phyloP scores from a whole-genome alignment of 2,113 vertebrate species.

The Cathartes aura region DNA sequence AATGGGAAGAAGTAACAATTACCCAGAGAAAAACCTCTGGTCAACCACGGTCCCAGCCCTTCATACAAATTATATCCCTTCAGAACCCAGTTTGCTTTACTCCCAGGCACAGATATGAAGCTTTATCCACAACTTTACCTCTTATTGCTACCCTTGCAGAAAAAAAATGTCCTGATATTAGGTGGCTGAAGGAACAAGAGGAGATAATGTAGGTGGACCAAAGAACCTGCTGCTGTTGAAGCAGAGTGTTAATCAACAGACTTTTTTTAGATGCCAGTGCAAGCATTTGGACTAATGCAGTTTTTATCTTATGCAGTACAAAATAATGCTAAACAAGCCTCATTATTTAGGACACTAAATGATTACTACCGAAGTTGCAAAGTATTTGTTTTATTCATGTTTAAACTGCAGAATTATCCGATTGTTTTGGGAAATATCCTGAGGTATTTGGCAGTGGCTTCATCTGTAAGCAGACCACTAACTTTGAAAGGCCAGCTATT shows the following conservation, averaged over 20 bases:
- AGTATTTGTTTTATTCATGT: not conserved
- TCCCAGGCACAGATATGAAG: not conserved
- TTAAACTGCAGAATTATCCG: not conserved
- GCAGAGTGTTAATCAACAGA: not conserved
- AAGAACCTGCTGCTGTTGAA: not conserved
- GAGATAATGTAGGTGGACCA: not conserved
- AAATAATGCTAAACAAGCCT: not conserved
- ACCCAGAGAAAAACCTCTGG: not conserved
- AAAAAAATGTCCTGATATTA: not conserved
- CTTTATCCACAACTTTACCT: not conserved
- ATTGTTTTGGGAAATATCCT: not conserved
- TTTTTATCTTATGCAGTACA: not conserved
- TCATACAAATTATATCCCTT: not conserved
- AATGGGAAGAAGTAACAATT: not conserved
- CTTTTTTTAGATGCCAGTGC: not conserved
- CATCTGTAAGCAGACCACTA: not conserved
- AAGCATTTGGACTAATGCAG: not conserved
- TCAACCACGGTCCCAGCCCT: not conserved
- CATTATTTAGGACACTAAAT: not conserved
- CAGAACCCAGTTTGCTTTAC: not conserved
- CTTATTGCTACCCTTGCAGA: not conserved
- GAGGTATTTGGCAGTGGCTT: not conserved
- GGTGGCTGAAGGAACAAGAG: not conserved
- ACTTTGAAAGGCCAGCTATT: not conserved
- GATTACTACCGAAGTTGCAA: not conserved